Evolutionary conservation across 2,888 invertebrate species (phyloP).

Genomic region (Caenorhabditis japonica): DNA sequence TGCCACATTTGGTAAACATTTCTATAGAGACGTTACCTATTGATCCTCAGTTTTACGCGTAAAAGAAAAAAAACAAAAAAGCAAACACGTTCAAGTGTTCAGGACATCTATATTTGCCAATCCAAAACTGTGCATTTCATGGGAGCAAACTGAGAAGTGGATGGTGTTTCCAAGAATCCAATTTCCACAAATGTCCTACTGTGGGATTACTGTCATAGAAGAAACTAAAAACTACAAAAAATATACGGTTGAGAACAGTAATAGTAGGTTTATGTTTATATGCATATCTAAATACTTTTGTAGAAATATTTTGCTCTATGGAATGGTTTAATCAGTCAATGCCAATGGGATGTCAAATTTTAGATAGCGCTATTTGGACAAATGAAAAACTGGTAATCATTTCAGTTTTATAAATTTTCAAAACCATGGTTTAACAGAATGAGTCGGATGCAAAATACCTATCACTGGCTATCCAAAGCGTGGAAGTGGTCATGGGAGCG

Average conservation of each 20-base stretch:
- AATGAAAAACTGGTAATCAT: background rate
- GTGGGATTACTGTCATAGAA: background rate
- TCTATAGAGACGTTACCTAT: background rate
- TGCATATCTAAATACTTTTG: background rate
- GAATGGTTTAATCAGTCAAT: constrained; percentile 4
- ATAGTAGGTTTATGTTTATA: background rate
- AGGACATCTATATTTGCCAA: background rate
- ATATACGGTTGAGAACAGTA: background rate
- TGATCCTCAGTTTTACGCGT: background rate
- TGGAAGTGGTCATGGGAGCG: background rate
- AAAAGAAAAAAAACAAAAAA: background rate
- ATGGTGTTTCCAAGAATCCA: background rate
- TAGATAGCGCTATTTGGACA: constrained; percentile 12
- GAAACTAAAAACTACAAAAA: background rate
- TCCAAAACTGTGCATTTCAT: background rate
- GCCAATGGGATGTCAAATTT: constrained; percentile 23
- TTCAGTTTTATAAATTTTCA: background rate
- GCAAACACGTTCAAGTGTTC: background rate
- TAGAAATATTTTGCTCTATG: constrained; percentile 18
- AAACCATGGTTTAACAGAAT: background rate
- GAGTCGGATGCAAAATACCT: background rate
- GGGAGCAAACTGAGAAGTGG: background rate
- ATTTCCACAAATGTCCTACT: background rate
- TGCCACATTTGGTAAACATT: background rate
- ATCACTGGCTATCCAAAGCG: background rate